phyloP scores from a whole-genome alignment of 2,797 vertebrate species.

The Taenioides sp. region DNA sequence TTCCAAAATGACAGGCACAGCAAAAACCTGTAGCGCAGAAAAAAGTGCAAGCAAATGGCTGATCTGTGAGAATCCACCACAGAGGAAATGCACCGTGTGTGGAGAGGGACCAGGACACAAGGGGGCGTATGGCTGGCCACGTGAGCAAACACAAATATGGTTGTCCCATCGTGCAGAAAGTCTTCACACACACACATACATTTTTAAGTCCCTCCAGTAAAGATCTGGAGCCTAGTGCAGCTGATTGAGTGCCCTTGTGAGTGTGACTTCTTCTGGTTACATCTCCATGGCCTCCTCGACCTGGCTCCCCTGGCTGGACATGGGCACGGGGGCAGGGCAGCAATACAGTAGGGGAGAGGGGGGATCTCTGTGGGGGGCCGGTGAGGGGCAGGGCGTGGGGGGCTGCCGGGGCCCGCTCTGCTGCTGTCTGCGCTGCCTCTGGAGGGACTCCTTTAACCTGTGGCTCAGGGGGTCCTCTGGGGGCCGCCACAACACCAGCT shows the following conservation, averaged over 20 bases:
- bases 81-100: no score
- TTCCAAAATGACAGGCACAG: no score
- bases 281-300: slow-evolving; percentile 85
- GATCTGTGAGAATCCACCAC: no score
- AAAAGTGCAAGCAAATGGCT: no score
- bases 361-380: slow-evolving; percentile 53
- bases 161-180: no score
- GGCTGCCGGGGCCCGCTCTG: slow-evolving; percentile 60
- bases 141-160: no score
- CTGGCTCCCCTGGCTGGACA: slow-evolving; percentile 24
- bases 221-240: not conserved
- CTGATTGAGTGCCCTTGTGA: not conserved
- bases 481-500: slow-evolving; percentile 83
- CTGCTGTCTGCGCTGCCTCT: slow-evolving; percentile 79
- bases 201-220: not conserved
- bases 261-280: slow-evolving; percentile 39
- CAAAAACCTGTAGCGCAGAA: no score
- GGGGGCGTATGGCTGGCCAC: no score
- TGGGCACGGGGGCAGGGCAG: slow-evolving; percentile 43
- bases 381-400: slow-evolving; percentile 60
- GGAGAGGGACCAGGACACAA: no score
- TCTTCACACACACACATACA: no score
- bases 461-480: slow-evolving; percentile 76
- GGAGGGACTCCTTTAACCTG: slow-evolving; percentile 72
- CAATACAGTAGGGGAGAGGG: slow-evolving; percentile 50